Conservation (phyloP, 2,888 invertebrate species). For the Ectemnius cavifrons region DNA sequence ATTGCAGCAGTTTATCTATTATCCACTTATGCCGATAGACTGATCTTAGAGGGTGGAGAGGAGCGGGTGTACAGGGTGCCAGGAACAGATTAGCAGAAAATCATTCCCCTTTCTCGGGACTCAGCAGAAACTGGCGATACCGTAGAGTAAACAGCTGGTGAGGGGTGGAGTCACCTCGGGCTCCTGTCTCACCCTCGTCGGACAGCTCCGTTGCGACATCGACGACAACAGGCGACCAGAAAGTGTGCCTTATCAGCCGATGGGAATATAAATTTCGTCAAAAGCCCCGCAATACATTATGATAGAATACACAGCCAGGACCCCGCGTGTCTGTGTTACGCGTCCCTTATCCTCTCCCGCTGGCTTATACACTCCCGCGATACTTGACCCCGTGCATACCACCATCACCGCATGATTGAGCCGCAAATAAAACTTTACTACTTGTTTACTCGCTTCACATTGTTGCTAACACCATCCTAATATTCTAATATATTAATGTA, state of each 20-base stretch:
- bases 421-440: no score
- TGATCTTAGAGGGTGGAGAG: constrained; percentile 26
- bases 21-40: constrained; percentile 23
- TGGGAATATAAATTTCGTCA: constrained; percentile 65
- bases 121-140: constrained; percentile 60
- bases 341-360: no score
- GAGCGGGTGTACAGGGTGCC: constrained; percentile 8
- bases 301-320: constrained; percentile 18
- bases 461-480: no score
- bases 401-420: no score
- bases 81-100: constrained; percentile 57
- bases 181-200: constrained; percentile 33
- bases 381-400: no score
- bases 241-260: constrained; percentile 67
- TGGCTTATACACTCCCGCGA: no score
- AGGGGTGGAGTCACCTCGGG: constrained; percentile 21
- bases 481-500: no score
- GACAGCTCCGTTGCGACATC: constrained; percentile 47
- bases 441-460: no score
- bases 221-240: constrained; percentile 45
- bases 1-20: constrained; percentile 15
- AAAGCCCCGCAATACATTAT: constrained; percentile 60
- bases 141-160: constrained; percentile 55
- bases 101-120: constrained; percentile 54
- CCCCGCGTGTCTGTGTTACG: constrained; percentile 51